These are phyloP conservation scores for Neopipo cinnamomea DNA, from an alignment of 2,113 vertebrate species.

Conservation along the genomic window DNA sequence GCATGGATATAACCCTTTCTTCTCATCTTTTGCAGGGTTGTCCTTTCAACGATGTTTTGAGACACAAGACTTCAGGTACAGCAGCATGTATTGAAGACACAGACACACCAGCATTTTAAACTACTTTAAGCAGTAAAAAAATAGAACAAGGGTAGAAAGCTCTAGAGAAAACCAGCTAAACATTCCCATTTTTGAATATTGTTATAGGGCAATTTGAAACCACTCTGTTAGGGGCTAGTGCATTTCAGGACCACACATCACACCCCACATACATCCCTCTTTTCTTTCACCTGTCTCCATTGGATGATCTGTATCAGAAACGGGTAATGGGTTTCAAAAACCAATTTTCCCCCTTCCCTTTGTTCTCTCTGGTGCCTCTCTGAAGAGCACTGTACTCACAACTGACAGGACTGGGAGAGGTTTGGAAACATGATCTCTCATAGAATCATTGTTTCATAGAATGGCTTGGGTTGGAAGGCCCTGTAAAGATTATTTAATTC, in stretches of 20 bases:
- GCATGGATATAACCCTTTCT: not conserved
- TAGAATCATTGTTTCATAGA: not conserved
- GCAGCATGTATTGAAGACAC: not conserved
- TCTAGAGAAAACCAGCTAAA: not conserved
- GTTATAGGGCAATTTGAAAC: not conserved
- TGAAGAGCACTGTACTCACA: not conserved
- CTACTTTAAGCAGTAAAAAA: not conserved
- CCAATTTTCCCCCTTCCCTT: not conserved
- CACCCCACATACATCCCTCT: rapidly evolving
- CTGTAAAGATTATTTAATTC: not conserved
- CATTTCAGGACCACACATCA: not conserved
- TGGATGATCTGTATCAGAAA: not conserved
- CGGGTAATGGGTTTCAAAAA: not conserved
- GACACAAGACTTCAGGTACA: not conserved
- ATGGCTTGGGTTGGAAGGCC: not conserved
- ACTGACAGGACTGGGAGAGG: not conserved
- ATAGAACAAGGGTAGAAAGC: not conserved
- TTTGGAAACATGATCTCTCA: not conserved
- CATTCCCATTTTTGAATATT: not conserved
- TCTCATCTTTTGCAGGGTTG: not conserved
- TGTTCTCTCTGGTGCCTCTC: not conserved
- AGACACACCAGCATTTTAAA: not conserved
- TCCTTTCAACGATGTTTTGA: not conserved
- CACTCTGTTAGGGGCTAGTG: not conserved
- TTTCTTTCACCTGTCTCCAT: not conserved